phyloP scores from a whole-genome alignment of 2,113 vertebrate genomes.

The Chiloscyllium plagiosum region DNA sequence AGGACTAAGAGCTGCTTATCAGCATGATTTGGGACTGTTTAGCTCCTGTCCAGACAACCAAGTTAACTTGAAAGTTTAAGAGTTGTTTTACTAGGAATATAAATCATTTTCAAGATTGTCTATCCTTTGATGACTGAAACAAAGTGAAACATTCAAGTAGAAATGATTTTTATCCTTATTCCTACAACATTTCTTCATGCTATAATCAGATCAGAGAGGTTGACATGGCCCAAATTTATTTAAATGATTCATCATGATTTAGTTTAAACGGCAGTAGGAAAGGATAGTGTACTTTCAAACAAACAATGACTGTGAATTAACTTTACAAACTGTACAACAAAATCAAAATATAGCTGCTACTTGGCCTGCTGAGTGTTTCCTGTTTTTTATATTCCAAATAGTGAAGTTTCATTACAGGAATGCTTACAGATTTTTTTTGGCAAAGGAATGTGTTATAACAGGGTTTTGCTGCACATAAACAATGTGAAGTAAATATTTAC shows the following conservation, averaged over 20 bases:
- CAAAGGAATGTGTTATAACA: not conserved
- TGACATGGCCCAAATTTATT: not conserved
- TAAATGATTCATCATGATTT: not conserved
- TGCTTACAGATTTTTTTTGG: not conserved
- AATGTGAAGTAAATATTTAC: constrained; percentile 8
- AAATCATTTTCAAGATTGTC: not conserved
- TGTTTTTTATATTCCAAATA: not conserved
- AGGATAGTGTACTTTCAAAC: not conserved
- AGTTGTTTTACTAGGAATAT: not conserved
- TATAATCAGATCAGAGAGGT: not conserved
- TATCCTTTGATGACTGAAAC: not conserved
- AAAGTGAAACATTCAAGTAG: no score
- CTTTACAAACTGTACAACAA: not conserved
- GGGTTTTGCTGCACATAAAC: not conserved
- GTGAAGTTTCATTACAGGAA: no score
- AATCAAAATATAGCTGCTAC: not conserved
- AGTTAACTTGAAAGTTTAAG: not conserved
- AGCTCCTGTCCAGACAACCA: not conserved
- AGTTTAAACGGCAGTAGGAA: not conserved
- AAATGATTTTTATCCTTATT: not conserved
- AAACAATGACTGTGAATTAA: not conserved
- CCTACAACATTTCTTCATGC: not conserved
- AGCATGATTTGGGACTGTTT: not conserved
- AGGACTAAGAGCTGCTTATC: not conserved
- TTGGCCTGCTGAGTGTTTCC: not conserved